Base-by-base conservation (phyloP, 2,113 vertebrate species). In the Myotis yumanensis region DNA sequence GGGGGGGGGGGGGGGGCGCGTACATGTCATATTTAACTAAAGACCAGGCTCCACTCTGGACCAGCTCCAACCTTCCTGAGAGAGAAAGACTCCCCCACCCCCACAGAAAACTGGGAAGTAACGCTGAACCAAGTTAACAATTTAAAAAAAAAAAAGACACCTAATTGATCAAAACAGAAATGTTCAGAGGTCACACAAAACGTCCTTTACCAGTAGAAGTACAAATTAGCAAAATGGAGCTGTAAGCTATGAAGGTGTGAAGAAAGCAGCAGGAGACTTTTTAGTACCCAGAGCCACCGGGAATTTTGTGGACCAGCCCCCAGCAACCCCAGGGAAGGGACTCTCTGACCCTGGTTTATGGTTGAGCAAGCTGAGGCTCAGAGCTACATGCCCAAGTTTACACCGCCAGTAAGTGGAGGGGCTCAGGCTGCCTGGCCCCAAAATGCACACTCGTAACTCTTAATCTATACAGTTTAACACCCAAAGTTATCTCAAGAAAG, bases 1-100 rank as follows among this genome's bases (percentile, higher is more conserved):
- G 54, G 1, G 20, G 8, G 7, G 20, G 7, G 20, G 8, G 0
- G 8, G 20, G 9, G 54, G 54, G 2, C 20, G 2, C 0, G 4
- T 6, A 7, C 16, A 10, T 5, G 10, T 30, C 1, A 40, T 43
- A 5, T 14, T 43, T 28, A 72, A 48, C 15, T 17, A 59, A 93
- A 80, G 40, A 43, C 40, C 72, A 87, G 46, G 54, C 90, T 51
- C 25, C 66, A 16, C 11, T 9, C 28, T 40, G 10, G 18, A 23
- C 8, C 1, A 11, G 15, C 72, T n/a, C 3, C 0, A 51, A 43
- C 51, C 32, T 46, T 87, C 11, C 3, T 6, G 23, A 86, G 46
- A 2, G 23, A 59, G 20, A 71, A 66, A 37, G 30, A 51, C 11
- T 5, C 77, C 35, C 23, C 93, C 18, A 17, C 40, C 14, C 17